Percentiles rank a stretch among this genome's conserved stretches.
These are phyloP conservation scores for Calliscelio sp. DNA, from an alignment of 2,888 invertebrate species.

Conservation along the genomic window DNA sequence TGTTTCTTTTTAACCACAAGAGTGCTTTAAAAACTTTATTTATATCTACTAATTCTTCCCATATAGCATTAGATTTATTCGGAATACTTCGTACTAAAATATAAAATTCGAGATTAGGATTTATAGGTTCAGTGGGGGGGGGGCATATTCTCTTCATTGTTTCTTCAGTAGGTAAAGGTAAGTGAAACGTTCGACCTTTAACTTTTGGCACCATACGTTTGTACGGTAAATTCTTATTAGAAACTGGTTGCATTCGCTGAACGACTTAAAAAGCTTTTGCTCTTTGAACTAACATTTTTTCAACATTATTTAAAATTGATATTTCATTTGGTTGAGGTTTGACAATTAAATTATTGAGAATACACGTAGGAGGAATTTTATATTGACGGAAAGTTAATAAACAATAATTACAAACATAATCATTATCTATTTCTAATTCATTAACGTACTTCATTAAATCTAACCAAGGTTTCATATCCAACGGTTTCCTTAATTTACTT, in stretches of 20 bases:
- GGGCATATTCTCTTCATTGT: slow-evolving; percentile 79
- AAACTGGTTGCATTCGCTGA: slow-evolving; percentile 71
- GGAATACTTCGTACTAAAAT: slow-evolving; percentile 10
- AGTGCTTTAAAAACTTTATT: slow-evolving; percentile 73
- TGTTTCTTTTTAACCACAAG: slow-evolving; percentile 77
- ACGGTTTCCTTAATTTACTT: slow-evolving; percentile 57
- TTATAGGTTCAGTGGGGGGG: slow-evolving; percentile 76
- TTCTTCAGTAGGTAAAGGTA: slow-evolving; percentile 53
- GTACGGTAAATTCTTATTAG: neutral
- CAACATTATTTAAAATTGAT: slow-evolving; percentile 37
- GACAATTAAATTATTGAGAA: slow-evolving; percentile 71
- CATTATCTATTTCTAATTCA: slow-evolving; percentile 13
- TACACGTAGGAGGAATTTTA: slow-evolving; percentile 71
- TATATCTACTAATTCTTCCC: slow-evolving; percentile 7
- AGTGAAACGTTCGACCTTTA: slow-evolving; percentile 10
- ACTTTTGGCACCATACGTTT: slow-evolving; percentile 16
- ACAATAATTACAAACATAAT: slow-evolving; percentile 35
- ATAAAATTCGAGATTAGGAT: slow-evolving; percentile 63
- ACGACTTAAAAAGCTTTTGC: slow-evolving; percentile 67
- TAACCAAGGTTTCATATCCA: slow-evolving; percentile 36
- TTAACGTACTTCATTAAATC: slow-evolving; percentile 3
- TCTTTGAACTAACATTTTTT: slow-evolving; percentile 44
- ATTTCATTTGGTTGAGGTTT: slow-evolving; percentile 32
- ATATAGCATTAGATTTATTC: slow-evolving; percentile 4
- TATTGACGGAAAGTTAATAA: slow-evolving; percentile 6